Percentiles rank a stretch among this genome's conserved stretches.
Conservation (phyloP, 2,113 vertebrate genomes). For the Xenus cinereus region DNA sequence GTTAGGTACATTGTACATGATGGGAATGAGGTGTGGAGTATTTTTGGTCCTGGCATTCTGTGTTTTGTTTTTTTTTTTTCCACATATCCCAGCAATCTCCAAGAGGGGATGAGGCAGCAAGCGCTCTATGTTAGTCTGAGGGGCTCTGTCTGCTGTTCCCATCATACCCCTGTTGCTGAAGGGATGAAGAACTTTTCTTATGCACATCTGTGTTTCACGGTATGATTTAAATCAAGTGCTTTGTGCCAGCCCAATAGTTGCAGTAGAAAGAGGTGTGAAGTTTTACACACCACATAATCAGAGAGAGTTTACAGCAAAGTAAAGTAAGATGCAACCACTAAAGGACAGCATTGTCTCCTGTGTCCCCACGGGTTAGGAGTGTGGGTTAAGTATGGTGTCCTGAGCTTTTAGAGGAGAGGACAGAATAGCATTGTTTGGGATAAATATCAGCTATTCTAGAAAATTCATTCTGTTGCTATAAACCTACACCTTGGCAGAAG, state of each 20-base stretch:
- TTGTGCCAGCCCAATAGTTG: background rate
- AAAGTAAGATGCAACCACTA: background rate
- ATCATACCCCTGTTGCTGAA: background rate
- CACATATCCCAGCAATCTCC: background rate
- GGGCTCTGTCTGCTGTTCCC: background rate
- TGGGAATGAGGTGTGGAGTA: background rate
- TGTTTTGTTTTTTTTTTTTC: background rate
- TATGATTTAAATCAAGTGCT: background rate
- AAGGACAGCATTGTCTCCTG: background rate
- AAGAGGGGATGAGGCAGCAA: fast-evolving
- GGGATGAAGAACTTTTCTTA: background rate
- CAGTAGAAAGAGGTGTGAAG: background rate
- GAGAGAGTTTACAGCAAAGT: background rate
- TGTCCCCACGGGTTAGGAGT: background rate
- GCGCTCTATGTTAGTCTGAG: background rate
- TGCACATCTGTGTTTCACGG: background rate
- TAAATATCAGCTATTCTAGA: background rate
- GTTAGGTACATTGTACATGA: conserved; percentile 20
- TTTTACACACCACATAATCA: background rate
- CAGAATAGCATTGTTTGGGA: background rate
- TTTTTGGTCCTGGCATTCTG: background rate
- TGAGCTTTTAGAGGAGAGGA: background rate
- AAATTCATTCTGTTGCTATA: background rate
- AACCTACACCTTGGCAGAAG: background rate
- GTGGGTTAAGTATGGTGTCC: background rate